Base-by-base conservation (phyloP, 2,888 invertebrate species). In the Anagyrus pseudococci region DNA sequence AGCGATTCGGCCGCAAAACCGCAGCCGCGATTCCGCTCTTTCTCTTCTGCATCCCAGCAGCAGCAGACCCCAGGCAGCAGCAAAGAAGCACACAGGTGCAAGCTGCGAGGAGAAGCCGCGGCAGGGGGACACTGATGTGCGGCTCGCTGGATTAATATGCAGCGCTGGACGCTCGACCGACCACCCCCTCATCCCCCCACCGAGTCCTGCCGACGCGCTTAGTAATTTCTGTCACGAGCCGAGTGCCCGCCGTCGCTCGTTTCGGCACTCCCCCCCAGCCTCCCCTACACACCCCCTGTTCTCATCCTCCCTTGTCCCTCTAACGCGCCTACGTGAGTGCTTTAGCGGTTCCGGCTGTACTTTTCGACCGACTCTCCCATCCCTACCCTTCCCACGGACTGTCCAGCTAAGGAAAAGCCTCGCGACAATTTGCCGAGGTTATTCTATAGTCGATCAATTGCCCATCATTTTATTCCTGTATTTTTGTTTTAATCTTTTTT, bases 141-240 rank as follows among this genome's bases (percentile, higher is more conserved):
- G 78, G 77, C 77, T 73, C 75, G 72, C 75, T 75, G 75, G 78
- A 79, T 79, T 79, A 79, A 79, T 79, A 79, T 79, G 78, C 79
- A 64, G 55, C 59, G 47, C 41, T 72, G 70, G 71, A 64, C 71
- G 69, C 69, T 67, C 66, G 62, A 58, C 60, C 50, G 49, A 62
- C 62, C 61, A 56, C 61, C 59, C 63, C 65, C 60, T 47, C 52
- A 62, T 59, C 61, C 53, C 61, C 59, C 63, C 65, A 29, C 53
- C 55, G 37, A 58, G 50, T 56, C 65, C 66, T 59, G 57, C 61
- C 33, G 44, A 70, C 69, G 71, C 78, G 75, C 77, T 80, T 80
- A 77, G 77, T 73, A 74, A 80, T 80, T 80, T 80, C 80, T 79
- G 80, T 80, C 80, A 80, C 80, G 80, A 79, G 77, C 75, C 76